Conservation (phyloP, 2,113 vertebrate species). For the Myodes glareolus region DNA sequence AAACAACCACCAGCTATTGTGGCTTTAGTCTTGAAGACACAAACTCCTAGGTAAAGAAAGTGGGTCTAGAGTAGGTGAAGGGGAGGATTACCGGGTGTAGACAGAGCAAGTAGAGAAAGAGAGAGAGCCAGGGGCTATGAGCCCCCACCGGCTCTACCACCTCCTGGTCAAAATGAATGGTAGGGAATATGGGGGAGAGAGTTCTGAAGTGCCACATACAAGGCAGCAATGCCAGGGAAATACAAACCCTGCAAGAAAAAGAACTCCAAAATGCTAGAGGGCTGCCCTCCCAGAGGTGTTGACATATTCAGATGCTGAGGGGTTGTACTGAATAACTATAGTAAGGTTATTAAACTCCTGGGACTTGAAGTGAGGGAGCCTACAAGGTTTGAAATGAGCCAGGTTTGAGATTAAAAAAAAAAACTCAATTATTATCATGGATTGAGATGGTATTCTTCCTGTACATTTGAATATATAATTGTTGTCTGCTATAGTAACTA, state of each 20-base stretch:
- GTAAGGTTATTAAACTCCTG: not conserved
- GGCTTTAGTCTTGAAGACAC: not conserved
- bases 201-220: not conserved
- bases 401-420: not conserved
- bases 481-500: not conserved
- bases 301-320: not conserved
- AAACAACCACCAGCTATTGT: not conserved
- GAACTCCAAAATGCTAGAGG: not conserved
- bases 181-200: not conserved
- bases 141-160: not conserved
- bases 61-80: not conserved
- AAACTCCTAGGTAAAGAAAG: not conserved
- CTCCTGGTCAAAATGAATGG: not conserved
- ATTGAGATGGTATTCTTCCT: not conserved
- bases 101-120: not conserved
- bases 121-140: not conserved
- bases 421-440: not conserved
- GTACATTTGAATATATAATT: not conserved
- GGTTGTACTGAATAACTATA: not conserved
- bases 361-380: not conserved
- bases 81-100: not conserved
- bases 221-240: not conserved
- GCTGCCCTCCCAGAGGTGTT: not conserved
- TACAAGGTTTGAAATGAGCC: not conserved
- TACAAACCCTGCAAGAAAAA: not conserved